A percentile compares a stretch with the other conserved stretches of the same genome.
These are phyloP conservation scores for Apis dorsata DNA, from an alignment of 1,140 invertebrate species.

Conservation along the genomic window DNA sequence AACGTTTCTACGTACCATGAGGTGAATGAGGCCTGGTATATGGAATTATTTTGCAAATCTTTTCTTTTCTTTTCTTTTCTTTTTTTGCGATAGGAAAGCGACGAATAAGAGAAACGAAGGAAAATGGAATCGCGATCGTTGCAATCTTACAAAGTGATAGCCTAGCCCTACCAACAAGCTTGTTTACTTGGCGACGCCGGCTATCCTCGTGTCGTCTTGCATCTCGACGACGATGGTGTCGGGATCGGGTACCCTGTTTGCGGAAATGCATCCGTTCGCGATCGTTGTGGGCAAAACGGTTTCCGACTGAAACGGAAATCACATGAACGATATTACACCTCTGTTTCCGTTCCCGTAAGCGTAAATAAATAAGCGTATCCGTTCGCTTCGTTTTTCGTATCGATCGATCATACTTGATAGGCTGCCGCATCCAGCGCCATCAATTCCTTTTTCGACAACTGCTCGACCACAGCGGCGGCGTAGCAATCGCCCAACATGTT, in stretches of 20 bases:
- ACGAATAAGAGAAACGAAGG: slow-evolving; percentile 6
- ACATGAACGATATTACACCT: too few species aligned
- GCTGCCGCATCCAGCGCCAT: slow-evolving; percentile 86
- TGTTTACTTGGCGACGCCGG: slow-evolving; percentile 80
- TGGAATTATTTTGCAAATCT: slow-evolving; percentile 13
- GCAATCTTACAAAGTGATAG: slow-evolving; percentile 73
- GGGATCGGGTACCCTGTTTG: slow-evolving; percentile 78
- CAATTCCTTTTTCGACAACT: slow-evolving; percentile 90
- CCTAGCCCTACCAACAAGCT: slow-evolving; percentile 80
- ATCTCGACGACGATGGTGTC: slow-evolving; percentile 79
- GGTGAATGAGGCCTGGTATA: not conserved
- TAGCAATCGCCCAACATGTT: slow-evolving; percentile 95
- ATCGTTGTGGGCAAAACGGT: slow-evolving; percentile 77
- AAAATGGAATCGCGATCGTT: slow-evolving; percentile 56
- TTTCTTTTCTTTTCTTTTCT: not conserved
- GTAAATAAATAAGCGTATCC: too few species aligned
- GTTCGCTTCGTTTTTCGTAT: too few species aligned
- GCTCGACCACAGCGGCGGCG: slow-evolving; percentile 91
- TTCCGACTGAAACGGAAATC: slow-evolving; percentile 71
- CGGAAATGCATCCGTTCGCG: slow-evolving; percentile 78
- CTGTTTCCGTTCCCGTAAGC: fast-evolving
- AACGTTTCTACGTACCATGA: not conserved
- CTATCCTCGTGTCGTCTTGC: slow-evolving; percentile 77
- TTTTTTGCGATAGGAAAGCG: slow-evolving; percentile 6
- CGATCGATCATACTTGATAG: slow-evolving; percentile 78